These are phyloP conservation scores for Hyperopisus bebe DNA, from an alignment of 2,113 vertebrate genomes.

Conservation along the genomic window DNA sequence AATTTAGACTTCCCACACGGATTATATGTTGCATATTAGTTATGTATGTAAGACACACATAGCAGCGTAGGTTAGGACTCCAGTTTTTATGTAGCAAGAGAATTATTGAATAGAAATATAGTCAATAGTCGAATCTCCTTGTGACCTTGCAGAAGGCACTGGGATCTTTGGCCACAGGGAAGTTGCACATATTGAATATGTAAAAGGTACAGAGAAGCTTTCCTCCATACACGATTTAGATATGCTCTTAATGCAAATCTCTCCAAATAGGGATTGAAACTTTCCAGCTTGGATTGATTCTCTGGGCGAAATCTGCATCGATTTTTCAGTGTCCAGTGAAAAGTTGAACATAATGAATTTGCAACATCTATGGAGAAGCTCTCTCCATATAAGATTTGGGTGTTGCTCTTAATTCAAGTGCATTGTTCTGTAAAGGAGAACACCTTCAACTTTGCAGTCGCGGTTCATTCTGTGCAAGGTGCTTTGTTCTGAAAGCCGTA, in stretches of 20 bases:
- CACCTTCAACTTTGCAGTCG: background rate
- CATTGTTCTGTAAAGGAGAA: background rate
- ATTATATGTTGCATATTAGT: background rate
- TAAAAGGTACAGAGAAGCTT: background rate
- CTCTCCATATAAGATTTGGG: background rate
- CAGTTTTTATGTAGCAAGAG: background rate
- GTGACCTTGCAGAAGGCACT: background rate
- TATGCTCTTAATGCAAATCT: background rate
- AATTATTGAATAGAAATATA: background rate
- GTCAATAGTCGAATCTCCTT: background rate
- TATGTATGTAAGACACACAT: background rate
- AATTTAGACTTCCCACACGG: background rate
- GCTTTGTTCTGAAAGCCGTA: background rate
- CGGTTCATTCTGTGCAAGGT: background rate
- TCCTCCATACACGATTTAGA: background rate
- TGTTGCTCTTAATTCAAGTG: background rate
- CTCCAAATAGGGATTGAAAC: background rate
- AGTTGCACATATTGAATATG: conserved; percentile 5
- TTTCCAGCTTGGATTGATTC: background rate
- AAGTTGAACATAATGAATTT: background rate
- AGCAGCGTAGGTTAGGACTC: background rate
- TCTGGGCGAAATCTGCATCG: background rate
- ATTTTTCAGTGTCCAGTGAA: background rate
- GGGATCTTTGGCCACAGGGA: background rate
- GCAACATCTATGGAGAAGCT: background rate